A percentile compares a stretch with the other conserved stretches of the same genome.
Conservation (phyloP, 2,113 vertebrate species). For the Pao palembangensis region DNA sequence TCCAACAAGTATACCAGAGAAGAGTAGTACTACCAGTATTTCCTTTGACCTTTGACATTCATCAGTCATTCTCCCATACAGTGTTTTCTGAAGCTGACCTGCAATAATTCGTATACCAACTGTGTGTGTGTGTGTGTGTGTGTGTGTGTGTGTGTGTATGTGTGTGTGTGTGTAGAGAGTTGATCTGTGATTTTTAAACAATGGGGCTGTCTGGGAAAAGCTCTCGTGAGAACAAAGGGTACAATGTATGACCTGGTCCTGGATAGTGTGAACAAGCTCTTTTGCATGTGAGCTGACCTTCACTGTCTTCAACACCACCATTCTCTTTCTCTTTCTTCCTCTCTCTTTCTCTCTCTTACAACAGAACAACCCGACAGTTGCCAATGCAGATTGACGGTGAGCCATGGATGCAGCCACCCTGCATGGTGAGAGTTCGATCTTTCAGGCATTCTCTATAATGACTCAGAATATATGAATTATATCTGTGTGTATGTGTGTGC, state of each 20-base stretch:
- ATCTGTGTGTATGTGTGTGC: too few relatives aligned
- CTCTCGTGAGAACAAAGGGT: conserved; percentile 71
- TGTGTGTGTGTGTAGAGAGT: conserved; percentile 39
- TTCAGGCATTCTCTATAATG: too few relatives aligned
- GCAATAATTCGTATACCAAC: conserved; percentile 61
- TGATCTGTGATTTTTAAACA: conserved; percentile 62
- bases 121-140: not conserved
- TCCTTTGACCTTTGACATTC: conserved; percentile 50
- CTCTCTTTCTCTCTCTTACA: not conserved
- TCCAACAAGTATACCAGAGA: too few relatives aligned
- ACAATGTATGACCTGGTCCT: conserved; percentile 65
- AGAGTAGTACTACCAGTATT: conserved; percentile 18
- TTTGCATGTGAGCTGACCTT: conserved; percentile 62
- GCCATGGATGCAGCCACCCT: conserved; percentile 95
- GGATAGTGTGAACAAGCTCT: conserved; percentile 58
- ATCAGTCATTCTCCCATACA: conserved; percentile 51
- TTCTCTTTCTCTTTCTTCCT: conserved; percentile 1
- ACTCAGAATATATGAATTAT: too few relatives aligned
- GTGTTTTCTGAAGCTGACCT: conserved; percentile 45
- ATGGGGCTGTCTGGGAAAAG: conserved; percentile 68
- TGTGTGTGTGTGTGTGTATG: not conserved
- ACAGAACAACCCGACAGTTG: conserved; percentile 87
- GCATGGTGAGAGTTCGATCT: conserved; percentile 77
- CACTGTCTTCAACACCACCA: not conserved
- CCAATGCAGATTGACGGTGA: conserved; percentile 98